Percentiles rank a stretch among this genome's conserved stretches.
Conservation (phyloP, 1,140 invertebrate species). For the Tetragnatha versicolor region DNA sequence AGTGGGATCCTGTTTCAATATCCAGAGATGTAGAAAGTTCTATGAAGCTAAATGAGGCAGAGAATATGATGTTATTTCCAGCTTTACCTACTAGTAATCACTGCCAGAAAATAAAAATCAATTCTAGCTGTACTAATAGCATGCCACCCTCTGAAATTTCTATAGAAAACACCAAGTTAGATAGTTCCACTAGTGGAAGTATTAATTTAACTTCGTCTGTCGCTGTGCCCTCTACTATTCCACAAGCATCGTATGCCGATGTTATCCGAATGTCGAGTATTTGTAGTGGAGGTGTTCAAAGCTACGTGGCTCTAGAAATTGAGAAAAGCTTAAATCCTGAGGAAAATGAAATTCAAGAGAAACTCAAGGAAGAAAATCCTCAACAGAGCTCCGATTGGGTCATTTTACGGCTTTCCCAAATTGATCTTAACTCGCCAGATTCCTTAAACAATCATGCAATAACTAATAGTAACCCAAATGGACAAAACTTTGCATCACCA, state of each 20-base stretch:
- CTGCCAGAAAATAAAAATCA: slow-evolving; percentile 16
- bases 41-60: slow-evolving; percentile 3
- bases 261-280: slow-evolving; percentile 70
- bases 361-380: slow-evolving; percentile 22
- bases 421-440: slow-evolving; percentile 22
- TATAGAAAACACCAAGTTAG: slow-evolving; percentile 71
- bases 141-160: slow-evolving; percentile 75
- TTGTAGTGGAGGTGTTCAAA: slow-evolving; percentile 16
- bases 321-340: slow-evolving; percentile 2
- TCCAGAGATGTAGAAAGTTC: background rate
- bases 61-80: slow-evolving; percentile 44
- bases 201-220: slow-evolving; percentile 39
- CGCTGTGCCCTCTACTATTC: slow-evolving; percentile 65
- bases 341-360: slow-evolving; percentile 2
- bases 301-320: background rate
- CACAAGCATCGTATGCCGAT: slow-evolving; percentile 77
- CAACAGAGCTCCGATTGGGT: slow-evolving; percentile 34
- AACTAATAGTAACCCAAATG: slow-evolving; percentile 1
- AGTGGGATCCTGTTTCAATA: slow-evolving; percentile 12
- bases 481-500: slow-evolving; percentile 14
- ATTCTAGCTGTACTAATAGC: slow-evolving; percentile 65
- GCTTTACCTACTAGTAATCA: slow-evolving; percentile 42
- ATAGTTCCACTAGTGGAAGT: slow-evolving; percentile 70
- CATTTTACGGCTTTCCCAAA: slow-evolving; percentile 26
- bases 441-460: background rate